A percentile compares a stretch with the other conserved stretches of the same genome.
Conservation (phyloP, 1,140 invertebrate genomes). For the Bombus haemorrhoidalis region DNA sequence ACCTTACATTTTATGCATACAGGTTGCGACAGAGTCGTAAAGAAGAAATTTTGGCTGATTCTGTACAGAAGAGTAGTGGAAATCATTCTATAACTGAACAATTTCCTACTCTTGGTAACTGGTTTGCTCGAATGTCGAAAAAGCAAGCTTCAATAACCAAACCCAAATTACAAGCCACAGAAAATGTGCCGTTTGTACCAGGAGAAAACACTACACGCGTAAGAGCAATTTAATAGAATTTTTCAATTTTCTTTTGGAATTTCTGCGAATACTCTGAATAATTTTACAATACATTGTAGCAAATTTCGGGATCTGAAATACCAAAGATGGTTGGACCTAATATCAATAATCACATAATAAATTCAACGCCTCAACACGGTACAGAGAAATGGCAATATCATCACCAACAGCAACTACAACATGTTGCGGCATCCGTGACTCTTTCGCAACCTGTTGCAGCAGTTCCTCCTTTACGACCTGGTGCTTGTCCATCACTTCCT, state of each 20-base stretch:
- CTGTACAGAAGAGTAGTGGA: slow-evolving; percentile 9
- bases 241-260: background rate
- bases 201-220: slow-evolving; percentile 32
- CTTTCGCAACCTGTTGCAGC: slow-evolving; percentile 43
- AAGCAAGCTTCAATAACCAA: slow-evolving; percentile 49
- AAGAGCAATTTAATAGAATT: slow-evolving; percentile 19
- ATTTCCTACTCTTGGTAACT: slow-evolving; percentile 77
- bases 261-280: background rate
- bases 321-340: slow-evolving; percentile 47
- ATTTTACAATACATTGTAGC: background rate
- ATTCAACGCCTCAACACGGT: slow-evolving; percentile 60
- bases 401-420: slow-evolving; percentile 49
- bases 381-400: slow-evolving; percentile 59
- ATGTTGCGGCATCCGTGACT: slow-evolving; percentile 37
- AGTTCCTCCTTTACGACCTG: slow-evolving; percentile 38
- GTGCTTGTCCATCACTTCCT: slow-evolving; percentile 58
- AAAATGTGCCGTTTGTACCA: background rate
- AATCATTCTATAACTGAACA: slow-evolving; percentile 67
- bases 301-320: slow-evolving; percentile 47
- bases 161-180: slow-evolving; percentile 43
- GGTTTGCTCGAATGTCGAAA: slow-evolving; percentile 68
- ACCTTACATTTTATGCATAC: background rate
- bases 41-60: slow-evolving; percentile 3
- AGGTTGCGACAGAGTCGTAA: slow-evolving; percentile 43
- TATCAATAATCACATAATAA: slow-evolving; percentile 57